Conservation (phyloP, 2,113 vertebrate genomes). For the Crotalus helleri region DNA sequence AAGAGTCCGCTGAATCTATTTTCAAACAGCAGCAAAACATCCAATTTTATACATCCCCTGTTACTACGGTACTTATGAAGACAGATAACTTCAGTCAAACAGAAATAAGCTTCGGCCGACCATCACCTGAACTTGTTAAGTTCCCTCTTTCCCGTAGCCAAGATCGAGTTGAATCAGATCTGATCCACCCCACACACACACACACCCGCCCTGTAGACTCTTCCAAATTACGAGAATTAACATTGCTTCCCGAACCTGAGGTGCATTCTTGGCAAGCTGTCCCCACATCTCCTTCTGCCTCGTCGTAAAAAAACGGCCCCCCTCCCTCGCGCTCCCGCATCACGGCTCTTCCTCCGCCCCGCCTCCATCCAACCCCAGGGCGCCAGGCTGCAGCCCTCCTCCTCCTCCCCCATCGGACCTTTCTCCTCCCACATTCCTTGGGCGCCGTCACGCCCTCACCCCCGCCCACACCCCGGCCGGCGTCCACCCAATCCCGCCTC, state of each 20-base stretch:
- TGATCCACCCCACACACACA: not conserved
- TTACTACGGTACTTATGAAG: not conserved
- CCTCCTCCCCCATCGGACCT: not conserved
- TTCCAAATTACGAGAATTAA: not conserved
- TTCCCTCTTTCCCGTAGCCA: not conserved
- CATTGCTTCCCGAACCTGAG: not conserved
- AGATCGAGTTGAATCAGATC: not conserved
- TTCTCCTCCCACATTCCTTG: not conserved
- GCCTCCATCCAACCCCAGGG: not conserved
- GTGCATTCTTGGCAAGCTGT: not conserved
- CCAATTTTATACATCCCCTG: not conserved
- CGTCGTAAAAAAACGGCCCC: not conserved
- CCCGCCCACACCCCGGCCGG: not conserved
- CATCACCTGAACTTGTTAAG: not conserved
- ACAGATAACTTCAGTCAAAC: not conserved
- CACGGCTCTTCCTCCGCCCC: not conserved
- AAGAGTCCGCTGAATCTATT: not conserved
- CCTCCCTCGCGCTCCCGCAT: not conserved
- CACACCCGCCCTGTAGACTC: not conserved
- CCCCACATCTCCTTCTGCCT: not conserved
- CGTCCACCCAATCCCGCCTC: conserved; percentile 4
- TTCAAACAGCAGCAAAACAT: not conserved
- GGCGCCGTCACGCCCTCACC: conserved; percentile 13
- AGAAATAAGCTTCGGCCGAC: not conserved
- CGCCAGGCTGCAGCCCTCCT: not conserved